Evolutionary conservation across 2,797 vertebrate species (phyloP).

Genomic region (Pangasius krempfi): DNA sequence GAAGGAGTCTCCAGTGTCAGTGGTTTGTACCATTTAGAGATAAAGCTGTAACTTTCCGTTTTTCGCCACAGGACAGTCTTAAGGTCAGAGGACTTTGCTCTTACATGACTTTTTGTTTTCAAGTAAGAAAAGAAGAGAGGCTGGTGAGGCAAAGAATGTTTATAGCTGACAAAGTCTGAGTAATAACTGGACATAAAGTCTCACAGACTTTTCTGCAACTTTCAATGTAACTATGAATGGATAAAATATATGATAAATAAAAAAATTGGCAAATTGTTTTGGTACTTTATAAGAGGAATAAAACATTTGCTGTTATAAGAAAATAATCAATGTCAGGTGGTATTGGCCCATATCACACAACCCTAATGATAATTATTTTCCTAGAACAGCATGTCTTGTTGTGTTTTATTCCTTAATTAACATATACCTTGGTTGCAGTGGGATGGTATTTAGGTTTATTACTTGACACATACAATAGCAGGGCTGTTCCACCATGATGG

Average conservation of each 20-base stretch:
- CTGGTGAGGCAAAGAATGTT: not conserved
- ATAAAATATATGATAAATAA: not conserved
- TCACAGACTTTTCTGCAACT: not conserved
- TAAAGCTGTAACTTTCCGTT: not conserved
- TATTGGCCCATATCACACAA: not conserved
- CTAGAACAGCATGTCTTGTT: not conserved
- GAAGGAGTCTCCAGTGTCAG: too few species aligned
- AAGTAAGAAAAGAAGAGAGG: not conserved
- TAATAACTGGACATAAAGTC: not conserved
- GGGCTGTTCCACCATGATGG: not conserved
- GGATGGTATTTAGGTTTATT: not conserved
- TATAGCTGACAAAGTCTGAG: not conserved
- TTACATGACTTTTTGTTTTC: not conserved
- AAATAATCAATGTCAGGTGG: not conserved
- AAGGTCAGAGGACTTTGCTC: not conserved
- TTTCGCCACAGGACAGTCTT: not conserved
- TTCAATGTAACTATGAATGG: not conserved
- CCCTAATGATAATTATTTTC: not conserved
- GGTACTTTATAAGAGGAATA: not conserved
- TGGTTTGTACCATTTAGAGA: not conserved
- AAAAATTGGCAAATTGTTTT: not conserved
- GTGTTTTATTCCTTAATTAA: not conserved
- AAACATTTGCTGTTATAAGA: not conserved
- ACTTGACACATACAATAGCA: not conserved
- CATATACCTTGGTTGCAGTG: not conserved